Base-by-base conservation (phyloP, 2,113 vertebrate species). In the Coracopsis vasa region DNA sequence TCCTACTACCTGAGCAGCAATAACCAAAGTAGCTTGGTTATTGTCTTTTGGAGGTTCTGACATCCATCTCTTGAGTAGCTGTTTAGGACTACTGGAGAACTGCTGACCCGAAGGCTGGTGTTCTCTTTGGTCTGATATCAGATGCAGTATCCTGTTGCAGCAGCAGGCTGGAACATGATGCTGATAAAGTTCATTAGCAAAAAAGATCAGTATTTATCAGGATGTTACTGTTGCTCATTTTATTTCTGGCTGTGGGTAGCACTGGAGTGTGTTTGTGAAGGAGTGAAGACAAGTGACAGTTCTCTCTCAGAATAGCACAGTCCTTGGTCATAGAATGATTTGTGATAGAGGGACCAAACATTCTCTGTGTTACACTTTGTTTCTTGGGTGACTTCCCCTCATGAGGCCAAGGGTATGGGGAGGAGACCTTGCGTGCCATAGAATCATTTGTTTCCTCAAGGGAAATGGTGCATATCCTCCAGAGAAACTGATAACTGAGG, bases 381-480 rank as follows among this genome's bases (percentile, higher is more conserved):
- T 24, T 79, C 77, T 91, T 39, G 2, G 11, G 41, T 72, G 51
- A 50, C 51, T 85, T 82, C 80, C 9, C 44, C 48, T 88, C 0
- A 0, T 10, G 44, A 91, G 51, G 48, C 44, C 75, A 31, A 88
- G 71, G 41, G 14, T 9, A 45, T 37, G 10, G 33, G 16, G 37
- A 66, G 33, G 62, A 82, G 65, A 88, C 78, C 0, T 28, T 42
- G 8, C 7, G 5, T 6, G 35, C 86, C 1, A 0, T 24, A 24
- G 56, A 35, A 58, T 58, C 56, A 35, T 24, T 13, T 20, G 37
- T 84, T 87, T 67, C 73, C 56, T 84, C 62, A 54, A 72, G 64
- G 95, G 93, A 91, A 94, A 80, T 75, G 19, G 80, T 83, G 88
- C 66, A 27, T 67, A 48, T 94, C 80, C 84, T 91, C 44, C 64